Evolutionary conservation across 2,888 invertebrate genomes (phyloP), one percentile per base, ranked within the genome.

Genomic region (Autographa gamma): DNA sequence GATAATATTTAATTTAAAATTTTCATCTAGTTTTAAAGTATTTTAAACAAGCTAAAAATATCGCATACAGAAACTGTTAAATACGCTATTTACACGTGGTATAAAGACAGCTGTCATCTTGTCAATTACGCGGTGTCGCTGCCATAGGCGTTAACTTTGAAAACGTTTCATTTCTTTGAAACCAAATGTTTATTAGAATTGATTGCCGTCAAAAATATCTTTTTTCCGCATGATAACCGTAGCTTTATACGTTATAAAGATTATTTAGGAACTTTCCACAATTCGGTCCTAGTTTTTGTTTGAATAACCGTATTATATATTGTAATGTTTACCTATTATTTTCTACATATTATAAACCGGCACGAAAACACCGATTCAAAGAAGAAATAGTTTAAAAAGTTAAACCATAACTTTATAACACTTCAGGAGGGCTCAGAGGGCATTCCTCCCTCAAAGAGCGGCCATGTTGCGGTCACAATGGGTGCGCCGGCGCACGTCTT

Each of bases 381-480:
- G 19, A 6, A 25, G 25, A 25, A 25, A 25, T 25, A 3, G 25
- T 25, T 25, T 25, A 25, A 19, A 69, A 52, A 73, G 66, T 72
- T 58, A 71, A 80, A 34, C 14, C 60, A 65, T 67, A 65, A 76
- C 69, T 76, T 76, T 62, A 83, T 66, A 76, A 77, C 80, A 76
- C 65, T 80, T 69, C 77, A 73, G 76, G 76, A 79, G 70, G 73
- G 76, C 69, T 69, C 41, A 79, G 75, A 90, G 89, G 90, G 89
- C 91, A 91, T 91, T 90, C 90, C 87, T 87, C 91, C 88, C 87
- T 85, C 71, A 81, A 84, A 84, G 81, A 74, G 81, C 85, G 79
- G 87, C 86, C 85, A 86, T 86, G 82, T 74, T 84, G 86, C 80
- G 87, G 88, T 79, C 85, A 90, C 90, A 91, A 91, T 88, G 86